Conservation (phyloP, 2,797 vertebrate genomes). For the Semaprochilodus insignis region DNA sequence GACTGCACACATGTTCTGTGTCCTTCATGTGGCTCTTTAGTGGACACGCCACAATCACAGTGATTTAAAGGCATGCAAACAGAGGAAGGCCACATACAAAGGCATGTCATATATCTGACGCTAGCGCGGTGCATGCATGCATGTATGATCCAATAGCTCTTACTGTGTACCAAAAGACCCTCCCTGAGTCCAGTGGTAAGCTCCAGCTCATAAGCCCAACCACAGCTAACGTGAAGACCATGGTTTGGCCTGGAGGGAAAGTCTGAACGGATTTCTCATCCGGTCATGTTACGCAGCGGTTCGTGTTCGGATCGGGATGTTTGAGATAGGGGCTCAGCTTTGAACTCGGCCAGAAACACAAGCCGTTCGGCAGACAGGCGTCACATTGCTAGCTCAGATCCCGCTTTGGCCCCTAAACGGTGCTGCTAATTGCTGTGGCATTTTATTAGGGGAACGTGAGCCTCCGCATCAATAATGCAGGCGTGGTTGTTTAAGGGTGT, state of each 20-base stretch:
- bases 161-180: slow-evolving; percentile 50
- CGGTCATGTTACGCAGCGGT: too few species aligned
- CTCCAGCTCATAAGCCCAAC: slow-evolving; percentile 6
- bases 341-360: neutral
- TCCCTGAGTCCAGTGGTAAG: slow-evolving; percentile 30
- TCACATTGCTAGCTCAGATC: too few species aligned
- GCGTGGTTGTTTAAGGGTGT: slow-evolving; percentile 57
- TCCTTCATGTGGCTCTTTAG: slow-evolving; percentile 37
- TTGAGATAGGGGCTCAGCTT: neutral
- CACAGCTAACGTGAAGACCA: neutral
- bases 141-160: slow-evolving; percentile 56
- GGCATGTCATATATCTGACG: slow-evolving; percentile 61
- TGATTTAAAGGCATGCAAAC: slow-evolving; percentile 65
- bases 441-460: slow-evolving; percentile 51
- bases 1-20: slow-evolving; percentile 25
- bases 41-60: slow-evolving; percentile 26
- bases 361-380: neutral
- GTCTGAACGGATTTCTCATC: neutral
- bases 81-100: slow-evolving; percentile 58
- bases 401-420: slow-evolving; percentile 18
- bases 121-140: slow-evolving; percentile 35
- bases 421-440: slow-evolving; percentile 43
- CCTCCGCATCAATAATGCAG: slow-evolving; percentile 60
- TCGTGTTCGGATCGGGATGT: too few species aligned
- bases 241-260: neutral